A percentile compares a stretch with the other conserved stretches of the same genome.
Evolutionary conservation across 2,797 vertebrate genomes (phyloP).

Genomic region (Mus caroli): DNA sequence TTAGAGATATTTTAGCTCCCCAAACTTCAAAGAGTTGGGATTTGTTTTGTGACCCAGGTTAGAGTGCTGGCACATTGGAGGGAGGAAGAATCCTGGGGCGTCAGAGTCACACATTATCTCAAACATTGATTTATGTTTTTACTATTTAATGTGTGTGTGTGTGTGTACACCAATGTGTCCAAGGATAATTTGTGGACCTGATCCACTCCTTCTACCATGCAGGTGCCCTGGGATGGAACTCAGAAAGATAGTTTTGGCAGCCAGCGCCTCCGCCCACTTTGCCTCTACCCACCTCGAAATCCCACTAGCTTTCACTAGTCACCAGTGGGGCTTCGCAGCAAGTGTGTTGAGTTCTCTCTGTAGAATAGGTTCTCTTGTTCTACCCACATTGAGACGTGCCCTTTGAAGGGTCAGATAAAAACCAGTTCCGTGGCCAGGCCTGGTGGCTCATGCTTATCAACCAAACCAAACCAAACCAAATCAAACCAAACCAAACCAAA

Average conservation of each 20-base stretch:
- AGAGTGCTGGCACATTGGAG: not conserved
- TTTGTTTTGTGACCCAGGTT: conserved; percentile 30
- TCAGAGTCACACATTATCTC: not conserved
- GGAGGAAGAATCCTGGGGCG: not conserved
- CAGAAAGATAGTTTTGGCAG: not conserved
- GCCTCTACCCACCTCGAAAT: not conserved
- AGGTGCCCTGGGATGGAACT: not conserved
- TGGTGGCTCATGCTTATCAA: not conserved
- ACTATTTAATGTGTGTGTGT: not conserved
- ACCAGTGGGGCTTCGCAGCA: not conserved
- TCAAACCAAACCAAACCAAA: not conserved
- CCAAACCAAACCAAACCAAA: not conserved
- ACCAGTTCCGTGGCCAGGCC: not conserved
- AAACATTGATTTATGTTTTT: not conserved
- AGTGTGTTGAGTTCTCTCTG: conserved; percentile 16
- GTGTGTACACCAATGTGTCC: not conserved
- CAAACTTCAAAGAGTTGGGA: conserved; percentile 8
- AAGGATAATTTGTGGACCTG: not conserved
- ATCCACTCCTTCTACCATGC: too few relatives aligned
- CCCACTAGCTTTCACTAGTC: not conserved
- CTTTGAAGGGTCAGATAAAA: not conserved
- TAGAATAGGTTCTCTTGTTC: not conserved
- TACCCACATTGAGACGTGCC: not conserved
- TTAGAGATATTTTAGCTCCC: conserved; percentile 40
- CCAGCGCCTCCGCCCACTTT: not conserved